Conservation (phyloP, 2,113 vertebrate species). For the Mellivora capensis region DNA sequence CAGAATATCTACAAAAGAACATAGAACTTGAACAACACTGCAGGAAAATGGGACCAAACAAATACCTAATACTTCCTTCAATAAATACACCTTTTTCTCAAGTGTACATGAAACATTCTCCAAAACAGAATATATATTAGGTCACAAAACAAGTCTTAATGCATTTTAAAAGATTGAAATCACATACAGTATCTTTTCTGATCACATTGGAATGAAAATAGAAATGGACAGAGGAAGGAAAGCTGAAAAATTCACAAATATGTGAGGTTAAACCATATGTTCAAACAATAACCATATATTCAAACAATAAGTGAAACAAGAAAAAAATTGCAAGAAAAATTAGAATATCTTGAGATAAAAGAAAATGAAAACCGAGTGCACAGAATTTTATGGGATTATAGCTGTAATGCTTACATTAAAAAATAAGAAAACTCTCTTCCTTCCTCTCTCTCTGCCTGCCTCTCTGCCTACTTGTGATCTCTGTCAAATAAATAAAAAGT, state of each 20-base stretch:
- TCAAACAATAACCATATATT: not conserved
- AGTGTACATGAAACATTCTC: not conserved
- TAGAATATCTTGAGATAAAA: not conserved
- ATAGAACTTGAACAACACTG: not conserved
- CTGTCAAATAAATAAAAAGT: too few species aligned
- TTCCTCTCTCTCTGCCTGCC: too few species aligned
- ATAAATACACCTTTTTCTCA: not conserved
- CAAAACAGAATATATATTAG: not conserved
- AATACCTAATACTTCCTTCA: not conserved
- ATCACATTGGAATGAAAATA: not conserved
- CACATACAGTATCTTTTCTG: not conserved
- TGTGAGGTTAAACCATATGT: not conserved
- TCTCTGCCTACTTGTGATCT: too few species aligned
- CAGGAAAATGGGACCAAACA: not conserved
- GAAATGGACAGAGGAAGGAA: not conserved
- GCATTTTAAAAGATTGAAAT: not conserved
- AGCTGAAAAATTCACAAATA: not conserved
- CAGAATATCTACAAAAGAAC: not conserved
- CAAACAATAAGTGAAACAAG: not conserved
- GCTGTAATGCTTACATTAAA: not conserved
- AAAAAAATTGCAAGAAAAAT: not conserved
- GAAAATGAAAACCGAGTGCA: not conserved
- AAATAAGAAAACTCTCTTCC: not conserved
- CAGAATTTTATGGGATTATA: not conserved
- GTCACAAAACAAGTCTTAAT: not conserved